phyloP scores from a whole-genome alignment of 2,888 invertebrate genomes.

The Drosophila robusta region DNA sequence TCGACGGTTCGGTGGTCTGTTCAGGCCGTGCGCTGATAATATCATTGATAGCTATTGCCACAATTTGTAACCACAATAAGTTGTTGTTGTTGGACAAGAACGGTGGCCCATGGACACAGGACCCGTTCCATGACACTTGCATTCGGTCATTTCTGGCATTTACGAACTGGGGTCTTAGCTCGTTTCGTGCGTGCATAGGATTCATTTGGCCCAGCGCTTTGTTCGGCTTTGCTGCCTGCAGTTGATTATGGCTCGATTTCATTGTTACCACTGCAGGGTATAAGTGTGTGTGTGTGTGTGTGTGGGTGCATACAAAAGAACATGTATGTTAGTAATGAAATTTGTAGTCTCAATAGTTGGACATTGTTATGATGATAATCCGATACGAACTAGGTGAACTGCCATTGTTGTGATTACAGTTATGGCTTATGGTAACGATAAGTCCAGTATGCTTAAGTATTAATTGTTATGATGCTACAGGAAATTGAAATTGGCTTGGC shows the following conservation, averaged over 20 bases:
- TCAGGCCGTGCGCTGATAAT: constrained; percentile 61
- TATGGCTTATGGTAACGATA: constrained; percentile 20
- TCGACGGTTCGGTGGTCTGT: constrained; percentile 16
- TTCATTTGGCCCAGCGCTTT: constrained; percentile 28
- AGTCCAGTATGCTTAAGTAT: constrained; percentile 23
- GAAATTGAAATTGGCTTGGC: constrained; percentile 11
- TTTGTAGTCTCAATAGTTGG: constrained; percentile 39
- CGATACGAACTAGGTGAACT: constrained; percentile 8
- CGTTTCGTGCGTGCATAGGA: constrained; percentile 1
- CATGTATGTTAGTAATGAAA: constrained; percentile 38
- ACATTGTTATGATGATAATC: constrained; percentile 48
- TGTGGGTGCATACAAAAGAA: constrained; percentile 14
- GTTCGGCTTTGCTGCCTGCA: constrained; percentile 28
- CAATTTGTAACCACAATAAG: constrained; percentile 81
- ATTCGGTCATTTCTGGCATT: constrained; percentile 34
- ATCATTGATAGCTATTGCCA: constrained; percentile 80
- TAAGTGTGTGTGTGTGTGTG: background rate
- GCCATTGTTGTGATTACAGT: constrained; percentile 24
- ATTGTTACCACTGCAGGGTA: constrained; percentile 13
- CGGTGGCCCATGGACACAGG: background rate
- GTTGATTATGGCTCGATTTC: constrained; percentile 38
- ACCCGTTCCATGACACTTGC: constrained; percentile 8
- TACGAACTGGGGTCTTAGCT: constrained; percentile 38
- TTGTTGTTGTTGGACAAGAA: constrained; percentile 58
- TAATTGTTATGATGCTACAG: constrained; percentile 10